Evolutionary conservation across 2,113 vertebrate species (phyloP).

Genomic region (Hyla sarda): DNA sequence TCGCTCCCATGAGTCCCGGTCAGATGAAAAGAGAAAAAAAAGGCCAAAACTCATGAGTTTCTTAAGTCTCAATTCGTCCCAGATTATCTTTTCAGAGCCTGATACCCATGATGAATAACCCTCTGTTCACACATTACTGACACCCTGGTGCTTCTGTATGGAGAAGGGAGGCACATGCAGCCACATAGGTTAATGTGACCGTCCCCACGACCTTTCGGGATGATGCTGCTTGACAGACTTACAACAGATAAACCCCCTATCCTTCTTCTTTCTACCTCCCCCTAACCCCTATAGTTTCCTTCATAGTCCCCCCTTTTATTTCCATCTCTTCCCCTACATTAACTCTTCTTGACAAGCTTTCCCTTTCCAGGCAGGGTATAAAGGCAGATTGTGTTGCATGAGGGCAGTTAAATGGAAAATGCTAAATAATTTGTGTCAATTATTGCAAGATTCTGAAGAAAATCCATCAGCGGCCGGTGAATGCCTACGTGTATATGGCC

Average conservation of each 20-base stretch:
- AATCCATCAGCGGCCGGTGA: slow-evolving; percentile 1
- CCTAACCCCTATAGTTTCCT: slow-evolving; percentile 58
- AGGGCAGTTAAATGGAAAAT: slow-evolving; percentile 70
- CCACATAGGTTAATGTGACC: slow-evolving; percentile 83
- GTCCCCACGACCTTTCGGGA: slow-evolving; percentile 80
- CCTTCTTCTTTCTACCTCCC: slow-evolving; percentile 68
- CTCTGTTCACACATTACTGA: slow-evolving; percentile 83
- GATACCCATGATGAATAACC: slow-evolving; percentile 86
- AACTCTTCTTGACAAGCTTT: slow-evolving; percentile 44
- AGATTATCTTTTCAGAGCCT: slow-evolving; percentile 92
- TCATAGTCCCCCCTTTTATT: slow-evolving; percentile 50
- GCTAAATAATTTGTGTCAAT: slow-evolving; percentile 62
- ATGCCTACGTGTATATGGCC: slow-evolving; percentile 30
- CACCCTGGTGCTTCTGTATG: slow-evolving; percentile 85
- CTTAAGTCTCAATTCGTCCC: slow-evolving; percentile 90
- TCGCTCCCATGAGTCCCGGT: slow-evolving; percentile 75
- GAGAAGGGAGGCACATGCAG: slow-evolving; percentile 76
- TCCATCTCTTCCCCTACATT: slow-evolving; percentile 55
- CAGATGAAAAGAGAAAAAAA: slow-evolving; percentile 59
- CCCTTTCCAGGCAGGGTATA: slow-evolving; percentile 61
- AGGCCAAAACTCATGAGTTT: slow-evolving; percentile 82
- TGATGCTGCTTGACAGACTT: slow-evolving; percentile 77
- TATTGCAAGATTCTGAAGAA: slow-evolving; percentile 60
- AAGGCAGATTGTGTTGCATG: slow-evolving; percentile 66
- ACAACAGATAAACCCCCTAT: slow-evolving; percentile 74